Evolutionary conservation across 2,888 invertebrate species (phyloP).

Genomic region (Metalampra italica): DNA sequence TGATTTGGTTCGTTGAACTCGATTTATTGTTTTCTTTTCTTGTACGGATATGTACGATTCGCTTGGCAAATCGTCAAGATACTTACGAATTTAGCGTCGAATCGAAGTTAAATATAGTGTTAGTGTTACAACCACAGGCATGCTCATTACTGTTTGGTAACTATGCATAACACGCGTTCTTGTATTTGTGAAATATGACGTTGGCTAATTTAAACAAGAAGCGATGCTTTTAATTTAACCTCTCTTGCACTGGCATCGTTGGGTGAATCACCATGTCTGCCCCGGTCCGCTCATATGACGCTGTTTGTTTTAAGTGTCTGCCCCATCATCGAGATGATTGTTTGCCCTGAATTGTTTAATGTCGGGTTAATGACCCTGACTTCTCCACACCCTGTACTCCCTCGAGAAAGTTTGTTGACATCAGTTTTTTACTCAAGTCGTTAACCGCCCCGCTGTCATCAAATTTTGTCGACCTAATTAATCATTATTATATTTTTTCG

Average conservation of each 20-base stretch:
- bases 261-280: slow-evolving; percentile 51
- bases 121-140: slow-evolving; percentile 9
- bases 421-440: slow-evolving; percentile 26
- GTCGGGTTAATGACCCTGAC: slow-evolving; percentile 64
- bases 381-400: slow-evolving; percentile 44
- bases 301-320: slow-evolving; percentile 48
- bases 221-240: slow-evolving; percentile 14
- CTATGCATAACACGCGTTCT: background rate
- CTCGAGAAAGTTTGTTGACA: slow-evolving; percentile 48
- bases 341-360: slow-evolving; percentile 61
- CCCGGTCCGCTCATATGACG: slow-evolving; percentile 26
- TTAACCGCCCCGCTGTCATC: slow-evolving; percentile 23
- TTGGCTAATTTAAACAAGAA: slow-evolving; percentile 9
- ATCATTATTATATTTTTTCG: background rate
- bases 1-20: slow-evolving; percentile 40
- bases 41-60: slow-evolving; percentile 24
- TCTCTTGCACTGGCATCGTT: slow-evolving; percentile 20
- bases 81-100: slow-evolving; percentile 27
- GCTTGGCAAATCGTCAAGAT: slow-evolving; percentile 47
- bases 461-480: slow-evolving; percentile 10
- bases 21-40: slow-evolving; percentile 29
- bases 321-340: slow-evolving; percentile 45
- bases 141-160: background rate
- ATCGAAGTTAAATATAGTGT: slow-evolving; percentile 26
- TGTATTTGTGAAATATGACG: background rate